Percentiles rank a stretch among this genome's conserved stretches.
phyloP scores from a whole-genome alignment of 1,140 invertebrate genomes.

The Drosophila tropicalis region DNA sequence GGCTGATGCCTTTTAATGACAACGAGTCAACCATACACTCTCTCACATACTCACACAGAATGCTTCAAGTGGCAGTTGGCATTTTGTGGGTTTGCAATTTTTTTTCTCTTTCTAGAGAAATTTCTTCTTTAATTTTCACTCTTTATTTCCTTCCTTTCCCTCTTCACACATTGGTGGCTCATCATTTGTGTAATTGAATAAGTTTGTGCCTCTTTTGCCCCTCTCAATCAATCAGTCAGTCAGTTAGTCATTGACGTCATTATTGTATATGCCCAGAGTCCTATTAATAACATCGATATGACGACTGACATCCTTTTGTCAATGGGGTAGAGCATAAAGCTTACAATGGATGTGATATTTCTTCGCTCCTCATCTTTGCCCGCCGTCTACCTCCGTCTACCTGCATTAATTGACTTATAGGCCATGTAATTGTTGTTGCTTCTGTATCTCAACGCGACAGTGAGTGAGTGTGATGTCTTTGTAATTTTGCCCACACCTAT shows the following conservation, averaged over 20 bases:
- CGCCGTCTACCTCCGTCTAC: background rate
- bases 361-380: background rate
- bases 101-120: background rate
- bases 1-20: constrained; percentile 65
- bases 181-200: constrained; percentile 48
- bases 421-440: constrained; percentile 21
- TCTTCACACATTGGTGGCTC: background rate
- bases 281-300: constrained; percentile 62
- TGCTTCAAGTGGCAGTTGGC: constrained; percentile 50
- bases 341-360: background rate
- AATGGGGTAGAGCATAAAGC: background rate
- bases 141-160: background rate
- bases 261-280: constrained; percentile 47
- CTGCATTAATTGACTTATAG: constrained; percentile 52
- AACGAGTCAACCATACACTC: constrained; percentile 18
- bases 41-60: constrained; percentile 9
- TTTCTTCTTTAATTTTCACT: background rate
- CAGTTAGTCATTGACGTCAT: background rate
- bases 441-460: background rate
- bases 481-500: constrained; percentile 53
- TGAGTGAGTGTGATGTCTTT: constrained; percentile 33
- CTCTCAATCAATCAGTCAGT: constrained; percentile 26
- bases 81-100: constrained; percentile 57
- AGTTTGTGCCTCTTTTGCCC: constrained; percentile 34
- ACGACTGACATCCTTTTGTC: background rate